Evolutionary conservation across 92 coral and sea anemone genomes (phyloP), one percentile per base, ranked within the genome.

Genomic region (Zoanthus sansibaricus): DNA sequence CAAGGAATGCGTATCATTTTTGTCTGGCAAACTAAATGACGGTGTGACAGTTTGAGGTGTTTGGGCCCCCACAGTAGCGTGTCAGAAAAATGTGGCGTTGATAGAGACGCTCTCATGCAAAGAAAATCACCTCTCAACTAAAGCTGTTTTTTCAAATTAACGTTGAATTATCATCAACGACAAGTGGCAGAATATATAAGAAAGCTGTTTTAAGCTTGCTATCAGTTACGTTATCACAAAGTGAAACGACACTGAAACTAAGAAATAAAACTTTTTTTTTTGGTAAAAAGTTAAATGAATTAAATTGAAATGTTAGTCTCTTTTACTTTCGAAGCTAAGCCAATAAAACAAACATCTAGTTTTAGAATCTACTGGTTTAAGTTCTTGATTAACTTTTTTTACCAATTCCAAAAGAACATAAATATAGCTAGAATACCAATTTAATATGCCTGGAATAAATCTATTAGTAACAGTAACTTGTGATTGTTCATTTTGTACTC

Each of bases 31-130:
- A 30, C 33, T 25, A 52, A 30, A 33, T 42, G 83, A 79, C 13
- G 21, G 42, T 42, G 44, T 64, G 73, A 79, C 84, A 44, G 75
- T 14, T 68, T n/a, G 30, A 16, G 15, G 25, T 15, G 46, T 6
- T 6, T 37, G 32, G 68, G 61, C 82, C 67, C 75, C 75, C 85
- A 54, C 75, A 67, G 21, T 46, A 72, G 49, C 8, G n/a, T 42
- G 9, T n/a, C 5, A 16, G 55, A 61, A 78, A 61, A 72, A 37
- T 56, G 47, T 31, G 37, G 85, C 14, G 85, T 68, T 80, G 85
- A 80, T 25, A 67, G 85, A 67, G 31, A 20, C 2, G 21, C 20
- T 42, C 74, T 80, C 85, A 45, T 67, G 85, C 85, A 80, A 71
- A 80, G 85, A 17, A 48, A 64, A 66, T 64, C 47, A 49, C 32